Evolutionary conservation across 1,140 invertebrate genomes (phyloP), one percentile per base, ranked within the genome.

Genomic region (Drosophila teissieri): DNA sequence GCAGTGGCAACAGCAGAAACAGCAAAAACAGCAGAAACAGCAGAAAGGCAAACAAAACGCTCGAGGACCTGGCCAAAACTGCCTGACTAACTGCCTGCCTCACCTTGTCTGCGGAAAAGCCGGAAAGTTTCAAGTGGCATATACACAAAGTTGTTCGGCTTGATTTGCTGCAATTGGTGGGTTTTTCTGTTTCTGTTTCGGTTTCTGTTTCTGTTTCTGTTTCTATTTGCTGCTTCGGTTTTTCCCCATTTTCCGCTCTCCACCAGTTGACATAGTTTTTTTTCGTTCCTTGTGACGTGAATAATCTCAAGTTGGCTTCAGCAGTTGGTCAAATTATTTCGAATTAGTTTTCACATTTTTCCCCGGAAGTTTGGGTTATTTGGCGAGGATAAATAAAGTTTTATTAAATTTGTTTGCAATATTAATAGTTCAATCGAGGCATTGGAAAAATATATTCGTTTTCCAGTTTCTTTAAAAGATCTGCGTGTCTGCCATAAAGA

Each of bases 61-160:
- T 52, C 36, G 31, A 69, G 49, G 44, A 51, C 27, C 51, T 34
- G 40, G 39, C 27, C 19, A 15, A 15, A 61, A 65, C 40, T 37
- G 40, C 36, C 67, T 37, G 40, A 36, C 67, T 70, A 70, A 70
- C 67, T 69, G 49, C 67, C 42, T 56, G 10, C 36, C 48, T 37
- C 67, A 69, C 67, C 67, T 70, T 70, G 67, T 40, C 52, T 40
- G 46, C 45, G 54, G 46, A 31, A 72, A 60, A 68, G 48, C 56
- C 55, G 62, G 17, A 74, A 81, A 73, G 60, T 81, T 81, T 81
- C 79, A 73, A 81, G 79, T 81, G 74, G 37, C 72, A 53, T 51
- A 51, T 34, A 49, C 53, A 64, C 56, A 69, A 69, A 77, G 74
- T 77, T 77, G 49, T 56, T 58, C 31, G 36, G 55, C 49, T 77